Evolutionary conservation across 2,888 invertebrate species (phyloP), one percentile per base, ranked within the genome.

Genomic region (Pseudolycoriella hygida): DNA sequence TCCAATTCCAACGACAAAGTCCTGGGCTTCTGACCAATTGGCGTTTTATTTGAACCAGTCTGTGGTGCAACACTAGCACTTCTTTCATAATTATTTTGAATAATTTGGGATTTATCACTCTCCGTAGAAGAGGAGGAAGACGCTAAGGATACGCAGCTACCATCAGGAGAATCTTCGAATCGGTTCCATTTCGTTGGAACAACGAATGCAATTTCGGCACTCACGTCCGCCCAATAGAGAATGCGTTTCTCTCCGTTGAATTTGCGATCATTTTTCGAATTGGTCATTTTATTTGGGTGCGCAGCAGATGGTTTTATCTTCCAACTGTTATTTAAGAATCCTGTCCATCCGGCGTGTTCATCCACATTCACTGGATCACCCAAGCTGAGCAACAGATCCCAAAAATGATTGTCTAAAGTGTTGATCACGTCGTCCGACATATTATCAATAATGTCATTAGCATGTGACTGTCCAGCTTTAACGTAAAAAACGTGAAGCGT

Each of bases 401-500:
- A 64, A 53, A 76, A 77, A 55, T 74, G 71, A 1, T 65, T 57
- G 51, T 70, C 67, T 12, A 71, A 61, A 17, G 59, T 50, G 6
- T 56, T 56, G 2, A 58, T 46, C 49, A 61, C 57, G 19, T 62
- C 60, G 11, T 62, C 63, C 31, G 51, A 53, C 58, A 62, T 60
- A 49, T 66, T 66, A 1, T 55, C 60, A 42, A 97, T 73, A 51
- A 97, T 90, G 53, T 92, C 85, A 11, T 72, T 68, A 0, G 83
- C 77, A 49, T 67, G 67, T 43, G 75, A 75, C 64, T 93, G 93
- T 0, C 88, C 90, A 12, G 85, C 76, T 61, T 84, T 82, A 2
- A 89, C 90, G 59, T 93, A 96, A 69, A 94, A 92, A 52, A 96
- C 76, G 62, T 94, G 92, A 50, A 87, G 89, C 0, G 94, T 96